These are phyloP conservation scores for Drosophila neonasuta DNA, from an alignment of 2,888 invertebrate species.

Conservation along the genomic window DNA sequence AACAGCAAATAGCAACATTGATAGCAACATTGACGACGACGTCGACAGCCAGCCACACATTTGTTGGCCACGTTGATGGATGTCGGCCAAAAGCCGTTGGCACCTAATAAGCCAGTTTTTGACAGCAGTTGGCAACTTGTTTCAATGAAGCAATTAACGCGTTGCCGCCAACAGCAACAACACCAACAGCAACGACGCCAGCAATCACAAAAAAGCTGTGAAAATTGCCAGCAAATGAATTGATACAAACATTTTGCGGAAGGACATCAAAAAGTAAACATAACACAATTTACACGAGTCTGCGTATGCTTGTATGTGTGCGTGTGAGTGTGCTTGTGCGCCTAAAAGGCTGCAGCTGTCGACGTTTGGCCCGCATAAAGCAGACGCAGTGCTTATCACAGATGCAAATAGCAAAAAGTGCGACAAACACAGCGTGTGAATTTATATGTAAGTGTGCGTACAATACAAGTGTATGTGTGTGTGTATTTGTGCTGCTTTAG, in stretches of 20 bases:
- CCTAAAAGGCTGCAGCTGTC: constrained; percentile 72
- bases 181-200: constrained; percentile 31
- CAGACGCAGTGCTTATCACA: constrained; percentile 68
- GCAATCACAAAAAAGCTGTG: constrained; percentile 47
- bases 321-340: constrained; percentile 36
- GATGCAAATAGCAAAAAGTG: constrained; percentile 73
- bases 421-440: constrained; percentile 58
- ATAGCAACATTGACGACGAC: background rate
- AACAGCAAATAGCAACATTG: background rate
- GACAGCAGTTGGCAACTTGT: constrained; percentile 60
- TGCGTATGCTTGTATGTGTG: constrained; percentile 11
- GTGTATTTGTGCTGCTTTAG: constrained; percentile 34
- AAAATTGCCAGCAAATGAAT: constrained; percentile 65
- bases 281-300: constrained; percentile 49
- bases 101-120: constrained; percentile 69
- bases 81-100: constrained; percentile 62
- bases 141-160: constrained; percentile 78
- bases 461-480: constrained; percentile 8
- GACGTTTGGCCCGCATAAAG: constrained; percentile 74
- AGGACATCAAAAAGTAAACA: constrained; percentile 73
- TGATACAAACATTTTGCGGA: constrained; percentile 72
- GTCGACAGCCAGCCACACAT: constrained; percentile 11
- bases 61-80: constrained; percentile 41
- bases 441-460: constrained; percentile 13
- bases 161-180: constrained; percentile 26